Percentiles rank a stretch among this genome's conserved stretches.
Evolutionary conservation across 2,888 invertebrate genomes (phyloP).

Genomic region (Cataglyphis cursor): DNA sequence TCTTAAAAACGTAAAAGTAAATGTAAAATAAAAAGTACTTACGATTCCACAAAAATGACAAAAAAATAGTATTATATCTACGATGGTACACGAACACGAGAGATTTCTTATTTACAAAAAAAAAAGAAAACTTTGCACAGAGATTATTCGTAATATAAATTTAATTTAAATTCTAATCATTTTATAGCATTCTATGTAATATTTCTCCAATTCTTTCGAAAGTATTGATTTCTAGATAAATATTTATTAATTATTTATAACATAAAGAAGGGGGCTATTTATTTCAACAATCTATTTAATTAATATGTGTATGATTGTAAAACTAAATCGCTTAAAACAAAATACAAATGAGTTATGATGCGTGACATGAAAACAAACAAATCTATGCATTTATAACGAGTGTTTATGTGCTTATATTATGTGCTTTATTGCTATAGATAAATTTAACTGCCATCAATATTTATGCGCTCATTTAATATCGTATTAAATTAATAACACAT

Average conservation of each 20-base stretch:
- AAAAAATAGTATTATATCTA: background rate
- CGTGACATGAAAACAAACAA: conserved; percentile 19
- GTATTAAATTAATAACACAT: conserved; percentile 11
- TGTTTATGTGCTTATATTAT: background rate
- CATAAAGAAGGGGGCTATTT: background rate
- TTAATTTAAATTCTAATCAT: background rate
- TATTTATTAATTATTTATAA: conserved; percentile 21
- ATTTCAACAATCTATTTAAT: background rate
- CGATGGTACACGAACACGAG: too few species aligned
- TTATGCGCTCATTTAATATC: conserved; percentile 18
- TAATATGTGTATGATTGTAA: background rate
- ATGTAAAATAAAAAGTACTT: background rate
- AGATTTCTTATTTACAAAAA: background rate
- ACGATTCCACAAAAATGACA: background rate
- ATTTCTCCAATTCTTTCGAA: background rate
- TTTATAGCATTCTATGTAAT: background rate
- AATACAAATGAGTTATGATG: conserved; percentile 13
- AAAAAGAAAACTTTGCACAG: background rate
- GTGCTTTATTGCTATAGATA: conserved; percentile 20
- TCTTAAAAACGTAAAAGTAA: background rate
- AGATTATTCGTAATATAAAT: background rate
- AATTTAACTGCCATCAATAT: conserved; percentile 26
- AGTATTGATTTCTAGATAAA: background rate
- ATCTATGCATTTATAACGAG: conserved; percentile 36
- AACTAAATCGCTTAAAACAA: conserved; percentile 11